phyloP scores from a whole-genome alignment of 2,888 invertebrate species.

The Nipponacmea schrenckii region DNA sequence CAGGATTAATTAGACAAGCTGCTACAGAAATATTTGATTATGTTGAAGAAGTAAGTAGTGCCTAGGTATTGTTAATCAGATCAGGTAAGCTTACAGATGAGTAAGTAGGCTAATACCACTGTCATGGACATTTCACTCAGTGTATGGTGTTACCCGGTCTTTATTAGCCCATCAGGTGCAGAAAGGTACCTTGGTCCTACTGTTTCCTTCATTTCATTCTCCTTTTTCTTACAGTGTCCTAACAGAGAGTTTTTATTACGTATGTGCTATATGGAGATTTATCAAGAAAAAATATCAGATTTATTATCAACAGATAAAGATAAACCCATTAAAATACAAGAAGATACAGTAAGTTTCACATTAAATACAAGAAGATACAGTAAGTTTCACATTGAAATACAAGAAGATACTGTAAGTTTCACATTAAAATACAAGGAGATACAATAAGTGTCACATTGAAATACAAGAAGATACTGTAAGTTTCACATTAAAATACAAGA shows the following conservation, averaged over 20 bases:
- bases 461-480: too few species aligned
- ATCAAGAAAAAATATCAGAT: slow-evolving; percentile 86
- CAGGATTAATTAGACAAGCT: slow-evolving; percentile 81
- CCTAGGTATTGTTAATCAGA: background rate
- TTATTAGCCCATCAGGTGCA: too few species aligned
- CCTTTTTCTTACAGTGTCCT: slow-evolving; percentile 62
- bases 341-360: slow-evolving; percentile 46
- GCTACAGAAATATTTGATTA: slow-evolving; percentile 71
- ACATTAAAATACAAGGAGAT: too few species aligned
- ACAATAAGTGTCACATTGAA: too few species aligned
- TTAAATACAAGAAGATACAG: background rate
- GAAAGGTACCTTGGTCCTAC: too few species aligned
- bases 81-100: too few species aligned
- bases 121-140: background rate
- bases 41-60: slow-evolving; percentile 62
- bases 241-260: slow-evolving; percentile 83
- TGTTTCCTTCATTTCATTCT: background rate
- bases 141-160: too few species aligned
- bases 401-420: too few species aligned
- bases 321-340: slow-evolving; percentile 71
- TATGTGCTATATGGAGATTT: slow-evolving; percentile 88
- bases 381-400: background rate
- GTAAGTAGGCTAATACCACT: too few species aligned
- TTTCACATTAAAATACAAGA: too few species aligned
- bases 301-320: slow-evolving; percentile 73